Base-by-base conservation (phyloP, 2,888 invertebrate species). In the Acronicta alni region DNA sequence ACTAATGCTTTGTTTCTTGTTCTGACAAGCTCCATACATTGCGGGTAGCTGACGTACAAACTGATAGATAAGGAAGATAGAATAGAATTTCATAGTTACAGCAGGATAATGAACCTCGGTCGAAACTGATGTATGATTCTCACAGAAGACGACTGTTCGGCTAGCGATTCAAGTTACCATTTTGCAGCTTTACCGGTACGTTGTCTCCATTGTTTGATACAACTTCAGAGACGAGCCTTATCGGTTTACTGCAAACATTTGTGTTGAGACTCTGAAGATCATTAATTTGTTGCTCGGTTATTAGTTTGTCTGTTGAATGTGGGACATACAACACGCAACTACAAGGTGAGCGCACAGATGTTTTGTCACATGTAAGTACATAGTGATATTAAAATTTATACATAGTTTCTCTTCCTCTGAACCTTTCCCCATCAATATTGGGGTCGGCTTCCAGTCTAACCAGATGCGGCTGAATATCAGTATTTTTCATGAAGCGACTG, bases 211-310 rank as follows among this genome's bases (percentile, higher is more conserved):
- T 48, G 44, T 51, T 41, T 46, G 43, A 51, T 57, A 46, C 35
- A 48, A 57, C 35, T 67, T 49, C 10, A 39, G 54, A 51, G 26
- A 30, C 30, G 14, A 46, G 30, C 37, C 39, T 46, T 56, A 71
- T 71, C 52, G 52, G 67, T 56, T 46, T 46, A 48, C 37, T 66
- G 49, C 53, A 44, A 46, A 49, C 52, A 43, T 60, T 52, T 35
- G 16, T 49, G 67, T 48, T 39, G 44, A 16, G 8, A 35, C 37
- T 38, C 14, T 38, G 42, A 48, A 55, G 32, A 51, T 49, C 43
- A 47, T 67, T 57, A 55, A 62, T 72, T 62, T 57, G 57, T 17
- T 35, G 45, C 35, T 51, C 16, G 4, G 20, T 47, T 52, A 55
- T 58, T 45, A 39, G 41, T 59, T 64, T 44, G 18, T 35, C 6